phyloP scores from a whole-genome alignment of 2,113 vertebrate genomes.

The Tenebrosternarchus preto region DNA sequence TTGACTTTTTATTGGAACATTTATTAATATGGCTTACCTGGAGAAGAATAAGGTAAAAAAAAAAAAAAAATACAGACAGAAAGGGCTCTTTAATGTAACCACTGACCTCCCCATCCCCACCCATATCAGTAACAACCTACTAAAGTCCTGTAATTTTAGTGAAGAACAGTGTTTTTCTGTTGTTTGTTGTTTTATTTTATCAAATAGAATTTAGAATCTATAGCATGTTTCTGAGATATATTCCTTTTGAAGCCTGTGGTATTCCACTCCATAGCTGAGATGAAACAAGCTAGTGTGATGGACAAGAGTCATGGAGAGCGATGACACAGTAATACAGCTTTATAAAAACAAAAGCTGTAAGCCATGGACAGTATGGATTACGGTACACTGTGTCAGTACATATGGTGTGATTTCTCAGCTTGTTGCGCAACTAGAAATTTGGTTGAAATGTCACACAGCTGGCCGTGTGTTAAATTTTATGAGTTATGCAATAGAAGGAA shows the following conservation, averaged over 20 bases:
- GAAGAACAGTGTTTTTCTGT: no score
- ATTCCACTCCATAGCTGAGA: background rate
- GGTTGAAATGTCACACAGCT: background rate
- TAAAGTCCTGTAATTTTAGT: no score
- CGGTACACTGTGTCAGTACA: background rate
- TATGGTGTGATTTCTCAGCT: background rate
- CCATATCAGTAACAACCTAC: no score
- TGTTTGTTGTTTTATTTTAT: no score
- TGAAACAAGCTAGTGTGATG: background rate
- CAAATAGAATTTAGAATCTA: no score
- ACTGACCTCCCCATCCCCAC: no score
- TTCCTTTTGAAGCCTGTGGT: background rate
- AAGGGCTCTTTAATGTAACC: no score
- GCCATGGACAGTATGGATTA: background rate
- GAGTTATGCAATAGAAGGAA: background rate
- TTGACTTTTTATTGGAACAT: no score
- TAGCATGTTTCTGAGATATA: constrained; percentile 10
- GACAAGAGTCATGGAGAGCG: background rate
- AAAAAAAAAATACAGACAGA: no score
- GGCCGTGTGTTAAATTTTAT: background rate
- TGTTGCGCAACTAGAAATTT: background rate
- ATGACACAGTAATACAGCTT: background rate
- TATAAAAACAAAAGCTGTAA: background rate
- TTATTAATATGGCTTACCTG: no score
- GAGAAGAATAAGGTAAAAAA: no score